Evolutionary conservation across 2,888 invertebrate species (phyloP), one percentile per base, ranked within the genome.

Genomic region (Ectemnius continuus): DNA sequence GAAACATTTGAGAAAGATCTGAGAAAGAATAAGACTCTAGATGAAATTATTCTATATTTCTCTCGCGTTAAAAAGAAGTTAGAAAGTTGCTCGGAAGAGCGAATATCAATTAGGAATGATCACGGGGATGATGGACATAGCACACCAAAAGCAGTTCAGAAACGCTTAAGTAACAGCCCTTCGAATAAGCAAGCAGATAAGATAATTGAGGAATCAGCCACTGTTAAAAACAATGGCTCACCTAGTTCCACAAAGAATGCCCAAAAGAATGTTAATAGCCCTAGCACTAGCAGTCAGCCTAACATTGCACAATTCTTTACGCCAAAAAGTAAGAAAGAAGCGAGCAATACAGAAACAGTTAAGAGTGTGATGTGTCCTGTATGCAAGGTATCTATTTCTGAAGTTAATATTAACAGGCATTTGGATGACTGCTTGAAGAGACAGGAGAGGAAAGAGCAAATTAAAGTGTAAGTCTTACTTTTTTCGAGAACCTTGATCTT

Each of bases 381-480:
- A 0, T 93, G 93, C 75, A 85, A 84, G 63, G 91, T 92, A 3
- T 85, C 86, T 6, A 86, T 93, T 58, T 86, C 90, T n/a, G 86
- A 89, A 67, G 75, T 81, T 8, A 88, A 91, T 76, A 91, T 93
- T 26, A 92, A 93, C 77, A 84, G 84, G 16, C 93, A 93, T 85
- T 88, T 93, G 36, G 93, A 93, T 84, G 88, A 88, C 65, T 93
- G 93, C 83, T 87, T 92, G 28, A 88, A 89, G 52, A 84, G 91
- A 36, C 86, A 88, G 58, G 66, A 61, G 4, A 36, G 6, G 28
- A 72, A 79, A 18, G 61, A 60, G 45, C 48, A 74, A 61, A 67
- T 73, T 46, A 67, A 69, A 62, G 79, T 75, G 81, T 85, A 85
- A 76, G 28, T 61, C 60, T 61, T 2, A n/a, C 16, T 23, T 14